Conservation (phyloP, 1,140 invertebrate species). For the Myzus persicae region DNA sequence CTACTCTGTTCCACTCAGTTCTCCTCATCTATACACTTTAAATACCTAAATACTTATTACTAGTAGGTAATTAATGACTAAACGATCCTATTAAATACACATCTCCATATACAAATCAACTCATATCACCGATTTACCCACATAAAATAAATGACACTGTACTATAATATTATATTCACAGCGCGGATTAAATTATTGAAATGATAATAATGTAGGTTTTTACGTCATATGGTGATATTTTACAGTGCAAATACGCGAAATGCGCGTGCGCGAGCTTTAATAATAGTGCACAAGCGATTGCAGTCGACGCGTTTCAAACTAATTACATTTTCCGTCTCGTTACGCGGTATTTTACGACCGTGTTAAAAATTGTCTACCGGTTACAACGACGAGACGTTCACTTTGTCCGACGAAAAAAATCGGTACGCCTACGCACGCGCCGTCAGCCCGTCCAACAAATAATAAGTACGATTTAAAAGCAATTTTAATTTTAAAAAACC, state of each 20-base stretch:
- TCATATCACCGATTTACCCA: not conserved
- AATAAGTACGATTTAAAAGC: not conserved
- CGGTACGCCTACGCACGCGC: not conserved
- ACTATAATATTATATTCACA: not conserved
- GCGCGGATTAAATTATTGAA: not conserved
- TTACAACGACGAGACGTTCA: not conserved
- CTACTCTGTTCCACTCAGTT: not conserved
- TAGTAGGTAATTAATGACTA: not conserved
- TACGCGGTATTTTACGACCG: slow-evolving; percentile 16
- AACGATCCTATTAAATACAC: not conserved
- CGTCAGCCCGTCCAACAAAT: not conserved
- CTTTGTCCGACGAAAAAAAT: not conserved
- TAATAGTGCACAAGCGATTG: not conserved
- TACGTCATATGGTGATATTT: too few relatives aligned
- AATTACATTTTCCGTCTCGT: slow-evolving; percentile 33
- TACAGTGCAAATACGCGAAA: not conserved
- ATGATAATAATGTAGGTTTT: not conserved
- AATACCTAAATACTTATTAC: not conserved
- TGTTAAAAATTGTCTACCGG: not conserved
- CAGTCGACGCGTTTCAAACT: not conserved
- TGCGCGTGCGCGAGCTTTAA: not conserved
- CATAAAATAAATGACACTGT: not conserved
- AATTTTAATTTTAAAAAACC: not conserved
- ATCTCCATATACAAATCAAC: not conserved
- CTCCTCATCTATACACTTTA: not conserved